Percentiles rank a stretch among this genome's conserved stretches.
Evolutionary conservation across 2,888 invertebrate species (phyloP).

Genomic region (Melangyna quadrimaculata): DNA sequence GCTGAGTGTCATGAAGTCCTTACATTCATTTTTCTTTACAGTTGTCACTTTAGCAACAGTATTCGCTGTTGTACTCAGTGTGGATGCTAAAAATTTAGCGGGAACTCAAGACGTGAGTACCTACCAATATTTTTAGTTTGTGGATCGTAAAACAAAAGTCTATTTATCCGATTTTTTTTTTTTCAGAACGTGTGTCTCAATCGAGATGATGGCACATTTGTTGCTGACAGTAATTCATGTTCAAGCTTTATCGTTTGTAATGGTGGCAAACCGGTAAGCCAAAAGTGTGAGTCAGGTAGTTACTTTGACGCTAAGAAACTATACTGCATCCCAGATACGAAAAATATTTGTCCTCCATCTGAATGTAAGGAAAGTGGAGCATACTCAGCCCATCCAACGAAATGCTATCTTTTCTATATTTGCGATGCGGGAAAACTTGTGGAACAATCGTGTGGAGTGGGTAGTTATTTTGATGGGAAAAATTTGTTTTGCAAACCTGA

Average conservation of each 20-base stretch:
- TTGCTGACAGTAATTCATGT: constrained; percentile 71
- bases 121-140: not conserved
- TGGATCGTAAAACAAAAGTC: not conserved
- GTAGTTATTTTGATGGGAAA: constrained; percentile 73
- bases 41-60: constrained; percentile 60
- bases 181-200: constrained; percentile 74
- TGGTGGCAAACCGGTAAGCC: constrained; percentile 72
- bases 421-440: constrained; percentile 74
- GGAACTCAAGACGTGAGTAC: constrained; percentile 52
- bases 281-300: constrained; percentile 74
- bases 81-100: constrained; percentile 16
- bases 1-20: not conserved
- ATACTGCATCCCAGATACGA: constrained; percentile 37
- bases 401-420: constrained; percentile 74
- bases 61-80: constrained; percentile 47
- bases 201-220: constrained; percentile 48
- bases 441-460: constrained; percentile 73
- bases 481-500: constrained; percentile 74
- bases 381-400: constrained; percentile 61
- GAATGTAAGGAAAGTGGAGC: constrained; percentile 72
- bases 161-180: not conserved
- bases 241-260: constrained; percentile 72
- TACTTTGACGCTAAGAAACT: constrained; percentile 71
- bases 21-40: constrained; percentile 22
- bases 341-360: constrained; percentile 70